Percentiles rank a stretch among this genome's conserved stretches.
These are phyloP conservation scores for Hippocampus guttulatus DNA, from an alignment of 2,113 vertebrate species.

Conservation along the genomic window DNA sequence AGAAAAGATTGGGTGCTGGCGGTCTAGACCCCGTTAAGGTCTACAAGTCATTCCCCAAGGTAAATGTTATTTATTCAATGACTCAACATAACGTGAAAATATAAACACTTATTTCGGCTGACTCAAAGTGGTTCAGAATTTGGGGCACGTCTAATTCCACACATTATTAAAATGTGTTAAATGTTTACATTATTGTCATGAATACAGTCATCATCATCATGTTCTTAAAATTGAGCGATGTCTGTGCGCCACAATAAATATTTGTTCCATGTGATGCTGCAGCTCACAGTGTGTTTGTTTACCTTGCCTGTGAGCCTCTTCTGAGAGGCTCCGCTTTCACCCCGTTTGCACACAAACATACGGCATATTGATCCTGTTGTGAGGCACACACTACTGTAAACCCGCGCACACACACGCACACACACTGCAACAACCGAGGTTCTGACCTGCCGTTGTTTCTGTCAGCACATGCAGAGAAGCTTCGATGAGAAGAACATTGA, in stretches of 20 bases:
- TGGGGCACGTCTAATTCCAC: no score
- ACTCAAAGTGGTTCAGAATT: no score
- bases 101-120: no score
- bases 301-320: neutral
- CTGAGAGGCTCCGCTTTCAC: conserved; percentile 1
- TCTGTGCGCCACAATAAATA: no score
- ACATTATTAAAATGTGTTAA: no score
- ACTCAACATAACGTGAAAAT: no score
- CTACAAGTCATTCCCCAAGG: conserved; percentile 79
- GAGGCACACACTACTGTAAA: neutral
- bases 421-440: neutral
- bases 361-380: conserved; percentile 1
- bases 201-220: no score
- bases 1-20: conserved; percentile 81
- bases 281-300: neutral
- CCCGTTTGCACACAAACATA: conserved; percentile 10
- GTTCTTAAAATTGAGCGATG: no score
- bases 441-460: conserved; percentile 1
- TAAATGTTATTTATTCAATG: conserved; percentile 29
- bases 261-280: neutral
- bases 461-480: conserved; percentile 83
- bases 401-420: neutral
- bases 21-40: conserved; percentile 87
- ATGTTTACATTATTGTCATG: no score
- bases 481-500: conserved; percentile 85